These are phyloP conservation scores for Syrphus vitripennis DNA, from an alignment of 2,888 invertebrate genomes.

Conservation along the genomic window DNA sequence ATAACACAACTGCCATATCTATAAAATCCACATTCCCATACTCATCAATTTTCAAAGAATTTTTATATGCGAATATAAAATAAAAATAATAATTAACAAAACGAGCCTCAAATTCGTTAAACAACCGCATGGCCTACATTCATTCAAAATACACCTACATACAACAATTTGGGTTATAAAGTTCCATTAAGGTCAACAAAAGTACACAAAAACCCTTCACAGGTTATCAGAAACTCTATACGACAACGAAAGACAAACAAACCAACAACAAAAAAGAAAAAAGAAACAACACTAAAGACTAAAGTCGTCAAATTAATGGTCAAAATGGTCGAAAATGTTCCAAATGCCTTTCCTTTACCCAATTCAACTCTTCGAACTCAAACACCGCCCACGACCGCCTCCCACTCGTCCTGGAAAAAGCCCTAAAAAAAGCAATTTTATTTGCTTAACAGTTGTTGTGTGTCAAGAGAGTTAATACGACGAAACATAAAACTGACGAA, in stretches of 20 bases:
- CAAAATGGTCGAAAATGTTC: constrained; percentile 10
- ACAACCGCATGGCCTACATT: not conserved
- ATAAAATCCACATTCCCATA: not conserved
- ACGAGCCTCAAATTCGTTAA: not conserved
- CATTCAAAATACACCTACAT: not conserved
- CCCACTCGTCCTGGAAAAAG: no score
- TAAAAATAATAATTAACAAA: not conserved
- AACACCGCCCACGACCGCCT: not conserved
- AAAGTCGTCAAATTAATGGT: constrained; percentile 9
- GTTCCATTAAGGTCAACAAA: not conserved
- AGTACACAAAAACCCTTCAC: not conserved
- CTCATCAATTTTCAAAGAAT: not conserved
- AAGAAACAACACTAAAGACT: not conserved
- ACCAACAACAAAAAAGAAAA: no score
- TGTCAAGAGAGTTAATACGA: constrained; percentile 30
- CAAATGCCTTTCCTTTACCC: not conserved
- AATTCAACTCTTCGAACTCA: not conserved
- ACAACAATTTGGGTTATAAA: not conserved
- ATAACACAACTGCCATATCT: not conserved
- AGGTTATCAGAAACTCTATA: not conserved
- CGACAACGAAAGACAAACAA: not conserved
- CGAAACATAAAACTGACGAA: constrained; percentile 35
- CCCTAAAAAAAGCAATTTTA: constrained; percentile 24
- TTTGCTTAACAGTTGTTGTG: constrained; percentile 40
- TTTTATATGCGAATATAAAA: not conserved